These are phyloP conservation scores for Druceiella hillmani DNA, from an alignment of 2,888 invertebrate species.

Conservation along the genomic window DNA sequence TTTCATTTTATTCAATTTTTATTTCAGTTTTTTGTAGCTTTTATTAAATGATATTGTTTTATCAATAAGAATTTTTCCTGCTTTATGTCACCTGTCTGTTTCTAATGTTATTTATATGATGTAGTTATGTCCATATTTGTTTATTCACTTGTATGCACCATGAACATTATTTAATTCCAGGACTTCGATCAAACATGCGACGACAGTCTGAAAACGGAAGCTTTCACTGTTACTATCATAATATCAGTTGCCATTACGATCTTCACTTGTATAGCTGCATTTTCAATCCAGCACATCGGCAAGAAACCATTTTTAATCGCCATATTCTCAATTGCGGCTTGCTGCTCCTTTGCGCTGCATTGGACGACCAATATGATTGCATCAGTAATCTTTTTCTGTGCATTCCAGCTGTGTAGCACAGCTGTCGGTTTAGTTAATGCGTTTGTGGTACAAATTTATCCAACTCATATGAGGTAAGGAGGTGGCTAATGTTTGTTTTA, in stretches of 20 bases:
- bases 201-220: constrained; percentile 15
- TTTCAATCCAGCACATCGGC: constrained; percentile 10
- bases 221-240: constrained; percentile 15
- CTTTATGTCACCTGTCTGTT: too few relatives aligned
- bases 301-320: constrained; percentile 14
- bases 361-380: constrained; percentile 14
- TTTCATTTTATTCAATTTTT: too few relatives aligned
- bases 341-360: constrained; percentile 9
- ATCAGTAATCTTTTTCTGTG: constrained; percentile 9
- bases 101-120: too few relatives aligned
- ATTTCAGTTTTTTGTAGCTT: too few relatives aligned
- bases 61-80: too few relatives aligned
- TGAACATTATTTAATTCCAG: too few relatives aligned
- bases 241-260: constrained; percentile 8
- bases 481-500: constrained; percentile 19
- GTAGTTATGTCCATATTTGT: too few relatives aligned
- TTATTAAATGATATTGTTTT: too few relatives aligned
- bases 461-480: constrained; percentile 18
- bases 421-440: constrained; percentile 17
- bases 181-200: too few relatives aligned
- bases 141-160: too few relatives aligned
- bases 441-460: constrained; percentile 18
- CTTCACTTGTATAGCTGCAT: constrained; percentile 12
- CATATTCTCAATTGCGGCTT: constrained; percentile 9
- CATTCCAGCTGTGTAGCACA: constrained; percentile 14